Base-by-base conservation (phyloP, 2,888 invertebrate species). In the Rapana venosa region DNA sequence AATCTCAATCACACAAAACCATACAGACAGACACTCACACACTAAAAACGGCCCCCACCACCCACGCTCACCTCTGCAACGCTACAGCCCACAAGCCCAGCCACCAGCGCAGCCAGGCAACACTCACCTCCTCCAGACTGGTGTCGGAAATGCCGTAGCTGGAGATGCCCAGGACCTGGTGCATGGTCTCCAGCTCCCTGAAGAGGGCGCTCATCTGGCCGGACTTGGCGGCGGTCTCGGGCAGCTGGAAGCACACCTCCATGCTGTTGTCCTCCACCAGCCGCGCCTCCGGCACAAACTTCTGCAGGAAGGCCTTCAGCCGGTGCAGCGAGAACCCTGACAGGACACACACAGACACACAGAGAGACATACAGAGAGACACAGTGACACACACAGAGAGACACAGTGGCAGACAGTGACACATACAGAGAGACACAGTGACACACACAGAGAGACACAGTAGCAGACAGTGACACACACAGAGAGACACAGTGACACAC, bases 91-190 rank as follows among this genome's bases (percentile, higher is more conserved):
- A 58, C 15, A 13, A 58, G 11, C 58, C 8, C 58, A 58, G 11
- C 8, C 15, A 8, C 58, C 15, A 58, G 15, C 58, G 15, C 8
- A 13, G 58, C 8, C 58, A 58, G 58, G 15, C 58, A n/a, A 58
- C 58, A 8, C 61, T 83, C 47, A 97, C 97, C 96, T 97, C 97
- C 95, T 97, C 97, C n/a, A 97, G 94, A 66, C 97, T 97, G 0
- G 97, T 97, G 93, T 97, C 97, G n/a, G 97, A 97, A 26, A 97
- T 96, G 35, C 97, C 97, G 94, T 97, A 97, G 89, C 97, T 97
- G 83, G 96, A 95, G 77, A 97, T 96, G 58, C 96, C 96, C 26
- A 97, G 94, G 1, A 93, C 92, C 0, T 92, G 90, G 91, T 95
- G 93, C 35, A 92, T 93, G 47, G 83, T 90, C 88, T 96, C 96